Conservation (phyloP, 2,797 vertebrate species). For the Tenualosa ilisha region DNA sequence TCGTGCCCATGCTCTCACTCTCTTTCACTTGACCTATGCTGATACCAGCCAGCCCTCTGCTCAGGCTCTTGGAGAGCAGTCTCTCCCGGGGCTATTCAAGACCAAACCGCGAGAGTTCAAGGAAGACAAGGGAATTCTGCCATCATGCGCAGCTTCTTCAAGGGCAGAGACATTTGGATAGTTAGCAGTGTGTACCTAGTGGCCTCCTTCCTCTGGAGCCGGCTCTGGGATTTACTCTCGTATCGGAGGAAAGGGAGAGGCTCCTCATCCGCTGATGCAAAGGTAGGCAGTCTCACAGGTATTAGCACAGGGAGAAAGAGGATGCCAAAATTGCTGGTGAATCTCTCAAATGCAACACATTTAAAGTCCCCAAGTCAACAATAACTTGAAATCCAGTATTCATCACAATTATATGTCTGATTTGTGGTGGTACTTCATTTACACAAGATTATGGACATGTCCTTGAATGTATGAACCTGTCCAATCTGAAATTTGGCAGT, state of each 20-base stretch:
- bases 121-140: slow-evolving; percentile 53
- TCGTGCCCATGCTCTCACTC: neutral
- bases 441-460: neutral
- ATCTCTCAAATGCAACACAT: neutral
- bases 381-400: too few relatives aligned
- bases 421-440: neutral
- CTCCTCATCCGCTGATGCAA: slow-evolving; percentile 61
- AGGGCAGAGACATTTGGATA: slow-evolving; percentile 81
- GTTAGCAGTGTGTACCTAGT: slow-evolving; percentile 80
- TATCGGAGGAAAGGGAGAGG: slow-evolving; percentile 71
- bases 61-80: slow-evolving; percentile 30
- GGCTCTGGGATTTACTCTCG: slow-evolving; percentile 75
- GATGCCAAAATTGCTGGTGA: neutral
- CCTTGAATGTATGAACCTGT: neutral
- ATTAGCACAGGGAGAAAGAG: neutral
- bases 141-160: slow-evolving; percentile 71
- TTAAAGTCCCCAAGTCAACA: too few relatives aligned
- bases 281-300: slow-evolving; percentile 74
- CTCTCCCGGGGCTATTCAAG: slow-evolving; percentile 32
- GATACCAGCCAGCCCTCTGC: neutral
- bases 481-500: neutral
- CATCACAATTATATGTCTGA: neutral
- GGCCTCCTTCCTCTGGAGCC: slow-evolving; percentile 80
- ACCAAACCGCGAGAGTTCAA: neutral
- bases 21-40: slow-evolving; percentile 19